Evolutionary conservation across 2,797 vertebrate species (phyloP), one percentile per base, ranked within the genome.

Genomic region (Orestias chungarensis): DNA sequence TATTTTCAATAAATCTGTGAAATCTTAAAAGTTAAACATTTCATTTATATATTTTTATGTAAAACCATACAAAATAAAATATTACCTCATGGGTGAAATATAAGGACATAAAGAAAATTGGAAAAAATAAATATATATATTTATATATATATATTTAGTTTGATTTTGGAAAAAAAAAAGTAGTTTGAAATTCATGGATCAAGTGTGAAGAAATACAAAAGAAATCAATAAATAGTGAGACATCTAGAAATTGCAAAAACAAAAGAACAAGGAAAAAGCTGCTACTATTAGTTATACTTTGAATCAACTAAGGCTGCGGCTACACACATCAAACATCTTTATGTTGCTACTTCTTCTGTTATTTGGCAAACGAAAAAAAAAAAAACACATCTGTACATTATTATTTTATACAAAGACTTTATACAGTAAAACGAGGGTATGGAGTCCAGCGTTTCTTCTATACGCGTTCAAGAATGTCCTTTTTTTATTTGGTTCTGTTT

Each of bases 151-250:
- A 49, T 12, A 70, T 46, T 46, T 40, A 40, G 12, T 40, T 25
- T 62, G 29, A 18, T 11, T 55, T 40, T 29, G 25, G 38, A 64
- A 44, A 70, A 52, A 72, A 74, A 83, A 89, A 90, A 88, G 89
- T 82, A 76, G 38, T 12, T 50, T 27, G 27, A 64, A 83, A 74
- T 74, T 84, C 68, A 87, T 87, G 82, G 82, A 81, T 77, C 73
- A 72, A 70, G 7, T 76, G 25, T 72, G 59, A 64, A 64, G 54
- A 82, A 83, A 87, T 88, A 49, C 57, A 73, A 86, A 78, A 71
- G 27, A 70, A 38, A 74, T 78, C 80, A 93, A 93, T 92, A 93
- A 93, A 93, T 93, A 93, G 90, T 77, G 81, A 79, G 42, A 89
- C 68, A 71, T 66, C 80, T 88, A 89, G 82, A 25, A 75, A 85